These are phyloP conservation scores for Campylomormyrus tamandua DNA, from an alignment of 2,113 vertebrate genomes.

Conservation along the genomic window DNA sequence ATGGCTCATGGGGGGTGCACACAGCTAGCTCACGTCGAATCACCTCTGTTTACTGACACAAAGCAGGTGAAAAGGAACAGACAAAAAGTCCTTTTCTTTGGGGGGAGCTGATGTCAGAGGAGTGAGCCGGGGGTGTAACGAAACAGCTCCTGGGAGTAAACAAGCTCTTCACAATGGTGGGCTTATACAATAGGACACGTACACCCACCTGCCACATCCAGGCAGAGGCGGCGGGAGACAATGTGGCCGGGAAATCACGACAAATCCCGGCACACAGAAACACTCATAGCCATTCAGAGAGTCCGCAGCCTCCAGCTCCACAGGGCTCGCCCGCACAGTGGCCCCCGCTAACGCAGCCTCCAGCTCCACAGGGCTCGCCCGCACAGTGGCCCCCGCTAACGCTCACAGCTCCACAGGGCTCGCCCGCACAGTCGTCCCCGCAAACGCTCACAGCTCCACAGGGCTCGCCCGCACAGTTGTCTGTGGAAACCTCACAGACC, in stretches of 20 bases:
- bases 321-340: conserved; percentile 55
- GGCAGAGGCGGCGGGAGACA: conserved; percentile 7
- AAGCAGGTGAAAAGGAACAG: neutral
- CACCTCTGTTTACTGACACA: conserved; percentile 22
- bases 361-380: too few species aligned
- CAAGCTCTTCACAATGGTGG: conserved; percentile 11
- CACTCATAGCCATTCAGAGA: conserved; percentile 55
- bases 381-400: neutral
- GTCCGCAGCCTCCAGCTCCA: conserved; percentile 52
- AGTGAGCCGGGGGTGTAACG: neutral
- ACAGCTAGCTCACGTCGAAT: conserved; percentile 25
- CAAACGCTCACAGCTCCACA: neutral
- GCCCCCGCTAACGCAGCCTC: too few species aligned
- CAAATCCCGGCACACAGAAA: conserved; percentile 77
- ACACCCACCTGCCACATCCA: neutral
- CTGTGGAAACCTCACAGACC: conserved; percentile 59
- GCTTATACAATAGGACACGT: neutral
- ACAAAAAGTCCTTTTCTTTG: conserved; percentile 5
- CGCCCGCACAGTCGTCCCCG: conserved; percentile 18
- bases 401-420: conserved; percentile 61
- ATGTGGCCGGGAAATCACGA: conserved; percentile 50
- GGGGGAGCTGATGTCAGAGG: conserved; percentile 14
- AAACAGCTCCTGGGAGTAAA: neutral
- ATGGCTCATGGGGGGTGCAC: conserved; percentile 9
- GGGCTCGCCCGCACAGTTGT: conserved; percentile 44